These are phyloP conservation scores for Myotis planiceps DNA, from an alignment of 2,797 vertebrate species.

Conservation along the genomic window DNA sequence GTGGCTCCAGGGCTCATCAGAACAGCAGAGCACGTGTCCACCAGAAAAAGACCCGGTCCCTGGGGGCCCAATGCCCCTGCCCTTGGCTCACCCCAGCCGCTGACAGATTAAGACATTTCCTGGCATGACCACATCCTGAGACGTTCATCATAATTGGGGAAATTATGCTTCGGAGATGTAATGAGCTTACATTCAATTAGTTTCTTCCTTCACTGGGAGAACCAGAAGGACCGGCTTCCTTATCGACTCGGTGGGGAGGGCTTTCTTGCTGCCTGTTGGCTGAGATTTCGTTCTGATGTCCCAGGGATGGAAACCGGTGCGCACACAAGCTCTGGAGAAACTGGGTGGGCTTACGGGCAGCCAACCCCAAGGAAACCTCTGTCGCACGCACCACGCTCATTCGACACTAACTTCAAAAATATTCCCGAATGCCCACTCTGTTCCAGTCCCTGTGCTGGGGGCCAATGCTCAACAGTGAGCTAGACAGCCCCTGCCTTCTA, in stretches of 20 bases:
- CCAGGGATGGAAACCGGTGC: not conserved
- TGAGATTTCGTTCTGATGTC: not conserved
- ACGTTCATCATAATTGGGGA: conserved; percentile 55
- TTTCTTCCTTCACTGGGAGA: conserved; percentile 61
- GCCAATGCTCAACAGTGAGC: not conserved
- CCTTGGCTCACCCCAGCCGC: not conserved
- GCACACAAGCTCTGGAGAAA: not conserved
- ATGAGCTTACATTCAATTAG: conserved; percentile 73
- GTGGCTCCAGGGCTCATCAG: not conserved
- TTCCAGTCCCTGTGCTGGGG: not conserved
- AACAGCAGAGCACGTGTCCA: not conserved
- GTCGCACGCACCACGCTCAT: accelerated
- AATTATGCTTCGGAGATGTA: conserved; percentile 66
- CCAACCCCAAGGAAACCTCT: not conserved
- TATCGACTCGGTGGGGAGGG: not conserved
- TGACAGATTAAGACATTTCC: conserved; percentile 50
- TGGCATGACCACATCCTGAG: conserved; percentile 69
- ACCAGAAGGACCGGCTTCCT: conserved; percentile 37
- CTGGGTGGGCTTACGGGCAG: not conserved
- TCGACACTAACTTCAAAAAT: not conserved
- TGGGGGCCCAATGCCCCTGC: not conserved
- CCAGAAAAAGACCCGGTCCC: not conserved
- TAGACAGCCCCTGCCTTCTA: not conserved
- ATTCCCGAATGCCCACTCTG: not conserved
- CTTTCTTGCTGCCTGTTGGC: not conserved